Evolutionary conservation across 2,888 invertebrate species (phyloP).

Genomic region (Nephrotoma appendiculata): DNA sequence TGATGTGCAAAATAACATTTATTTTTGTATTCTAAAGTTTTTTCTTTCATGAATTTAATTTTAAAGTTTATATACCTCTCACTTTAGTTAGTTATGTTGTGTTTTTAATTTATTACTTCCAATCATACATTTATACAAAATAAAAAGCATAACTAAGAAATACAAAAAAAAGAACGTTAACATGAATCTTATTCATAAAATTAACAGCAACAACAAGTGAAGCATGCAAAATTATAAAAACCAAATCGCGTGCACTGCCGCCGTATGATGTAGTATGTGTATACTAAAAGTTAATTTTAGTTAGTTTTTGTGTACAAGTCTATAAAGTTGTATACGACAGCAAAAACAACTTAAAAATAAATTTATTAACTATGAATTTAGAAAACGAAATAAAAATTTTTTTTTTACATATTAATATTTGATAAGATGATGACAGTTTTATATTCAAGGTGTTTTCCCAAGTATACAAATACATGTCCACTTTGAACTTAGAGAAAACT

Average conservation of each 20-base stretch:
- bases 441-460: neutral
- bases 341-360: neutral
- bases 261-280: neutral
- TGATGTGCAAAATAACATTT: neutral
- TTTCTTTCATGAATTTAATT: neutral
- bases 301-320: neutral
- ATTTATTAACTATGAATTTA: neutral
- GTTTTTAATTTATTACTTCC: neutral
- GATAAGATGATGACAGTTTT: neutral
- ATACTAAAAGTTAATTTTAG: neutral
- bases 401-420: neutral
- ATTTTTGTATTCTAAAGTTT: neutral
- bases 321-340: neutral
- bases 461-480: neutral
- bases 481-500: neutral
- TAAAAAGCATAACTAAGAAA: neutral
- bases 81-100: neutral
- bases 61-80: conserved; percentile 3
- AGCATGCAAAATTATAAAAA: neutral
- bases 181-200: neutral
- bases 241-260: neutral
- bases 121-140: neutral
- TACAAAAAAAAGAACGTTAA: neutral
- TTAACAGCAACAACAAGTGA: neutral
- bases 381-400: neutral